A percentile compares a stretch with the other conserved stretches of the same genome.
Evolutionary conservation across 35 echinoderm and acorn worm genomes (phyloP).

Genomic region (Ophiothrix spiculata): DNA sequence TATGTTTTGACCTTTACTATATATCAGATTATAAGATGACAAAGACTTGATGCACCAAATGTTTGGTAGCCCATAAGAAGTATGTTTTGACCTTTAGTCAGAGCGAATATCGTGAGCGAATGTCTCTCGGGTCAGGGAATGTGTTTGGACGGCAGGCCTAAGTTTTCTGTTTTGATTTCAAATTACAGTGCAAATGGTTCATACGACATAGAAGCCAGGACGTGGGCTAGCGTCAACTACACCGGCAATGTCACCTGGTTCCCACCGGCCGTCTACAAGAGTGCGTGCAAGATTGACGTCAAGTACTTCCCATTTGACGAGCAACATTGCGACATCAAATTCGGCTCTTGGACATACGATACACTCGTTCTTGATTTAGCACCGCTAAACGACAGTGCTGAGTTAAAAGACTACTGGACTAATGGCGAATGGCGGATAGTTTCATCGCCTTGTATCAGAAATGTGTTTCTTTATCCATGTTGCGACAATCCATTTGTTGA

Average conservation of each 20-base stretch:
- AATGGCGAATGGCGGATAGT: conserved; percentile 88
- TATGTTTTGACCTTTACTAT: too few relatives aligned
- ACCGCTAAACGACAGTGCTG: conserved; percentile 43
- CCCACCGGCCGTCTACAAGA: conserved; percentile 90
- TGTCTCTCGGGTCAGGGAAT: too few relatives aligned
- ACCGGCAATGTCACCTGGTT: conserved; percentile 81
- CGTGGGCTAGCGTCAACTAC: conserved; percentile 67
- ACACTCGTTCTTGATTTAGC: conserved; percentile 54
- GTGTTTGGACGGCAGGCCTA: too few relatives aligned
- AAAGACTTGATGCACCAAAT: too few relatives aligned
- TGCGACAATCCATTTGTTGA: conserved; percentile 74
- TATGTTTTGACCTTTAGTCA: too few relatives aligned
- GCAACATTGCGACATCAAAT: conserved; percentile 80
- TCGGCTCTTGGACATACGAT: conserved; percentile 93
- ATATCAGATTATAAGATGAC: too few relatives aligned
- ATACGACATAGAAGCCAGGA: conserved; percentile 62
- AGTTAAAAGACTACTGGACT: conserved; percentile 70
- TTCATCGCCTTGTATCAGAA: conserved; percentile 51
- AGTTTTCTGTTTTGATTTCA: neutral
- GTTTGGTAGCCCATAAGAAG: too few relatives aligned
- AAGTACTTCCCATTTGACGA: conserved; percentile 97
- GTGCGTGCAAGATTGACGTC: conserved; percentile 87
- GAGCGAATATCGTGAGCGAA: too few relatives aligned
- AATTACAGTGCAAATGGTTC: conserved; percentile 77
- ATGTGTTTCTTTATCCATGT: conserved; percentile 64